Base-by-base conservation (phyloP, 1,140 invertebrate species). In the Ladona fulva region DNA sequence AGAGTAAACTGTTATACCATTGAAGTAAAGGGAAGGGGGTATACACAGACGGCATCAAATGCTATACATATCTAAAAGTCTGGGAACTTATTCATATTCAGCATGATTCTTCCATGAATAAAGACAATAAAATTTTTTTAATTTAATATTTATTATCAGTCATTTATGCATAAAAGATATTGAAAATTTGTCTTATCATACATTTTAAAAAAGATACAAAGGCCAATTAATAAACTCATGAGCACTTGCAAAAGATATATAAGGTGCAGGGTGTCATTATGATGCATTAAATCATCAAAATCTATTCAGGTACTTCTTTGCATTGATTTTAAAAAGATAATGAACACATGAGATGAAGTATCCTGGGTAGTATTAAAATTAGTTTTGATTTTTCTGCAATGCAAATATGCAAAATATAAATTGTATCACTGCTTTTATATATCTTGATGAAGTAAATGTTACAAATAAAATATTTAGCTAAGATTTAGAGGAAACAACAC, bases 91-190 rank as follows among this genome's bases (percentile, higher is more conserved):
- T n/a, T n/a, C n/a, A n/a, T n/a, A n/a, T n/a, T n/a, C n/a, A n/a
- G n/a, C n/a, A n/a, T n/a, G n/a, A n/a, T n/a, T n/a, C n/a, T n/a
- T n/a, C n/a, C n/a, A n/a, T 22, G n/a, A 66, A 66, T 66, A 66
- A 66, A 16, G n/a, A n/a, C n/a, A n/a, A n/a, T n/a, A 66, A 12
- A 66, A 66, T 19, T 66, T 66, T 66, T 22, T 66, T 22, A 12
- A 66, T 66, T 16, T 66, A 66, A 19, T 66, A 66, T 66, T 66
- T 66, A 66, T 66, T 66, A 66, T 66, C 52, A 66, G 52, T 66
- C 3, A 66, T 66, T 66, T 66, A 66, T 22, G 16, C 52, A 66
- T 22, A 66, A 66, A 66, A 66, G n/a, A 66, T 66, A 66, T 66
- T 66, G 52, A 66, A 66, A 66, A 66, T 22, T 37, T 37, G n/a